Percentiles rank a stretch among this genome's conserved stretches.
These are phyloP conservation scores for Clarias macrocephalus DNA, from an alignment of 2,113 vertebrate species.

Conservation along the genomic window DNA sequence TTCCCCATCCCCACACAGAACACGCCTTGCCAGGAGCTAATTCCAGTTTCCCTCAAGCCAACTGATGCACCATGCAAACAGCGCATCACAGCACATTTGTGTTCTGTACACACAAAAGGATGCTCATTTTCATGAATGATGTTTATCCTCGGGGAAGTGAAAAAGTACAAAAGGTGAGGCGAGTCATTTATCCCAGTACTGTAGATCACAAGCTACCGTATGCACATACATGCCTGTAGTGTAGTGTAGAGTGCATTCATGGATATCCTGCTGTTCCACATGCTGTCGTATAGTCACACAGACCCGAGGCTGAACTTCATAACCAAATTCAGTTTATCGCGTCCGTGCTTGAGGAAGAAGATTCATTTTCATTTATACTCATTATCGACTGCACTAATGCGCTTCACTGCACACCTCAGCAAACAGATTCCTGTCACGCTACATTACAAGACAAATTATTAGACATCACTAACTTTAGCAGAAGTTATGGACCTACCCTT, in stretches of 20 bases:
- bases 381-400: neutral
- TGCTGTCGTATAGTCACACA: neutral
- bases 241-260: no score
- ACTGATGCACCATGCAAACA: neutral
- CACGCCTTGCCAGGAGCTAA: neutral
- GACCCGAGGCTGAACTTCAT: neutral
- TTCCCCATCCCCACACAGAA: neutral
- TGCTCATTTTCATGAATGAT: slow-evolving; percentile 7
- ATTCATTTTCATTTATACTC: neutral
- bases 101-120: no score
- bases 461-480: neutral
- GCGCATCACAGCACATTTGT: neutral
- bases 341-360: neutral
- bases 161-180: neutral
- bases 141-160: neutral
- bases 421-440: neutral
- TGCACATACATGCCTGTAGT: neutral
- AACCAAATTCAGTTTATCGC: no score
- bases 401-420: neutral
- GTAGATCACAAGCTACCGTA: neutral
- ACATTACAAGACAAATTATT: neutral
- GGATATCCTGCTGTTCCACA: neutral
- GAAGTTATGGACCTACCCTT: neutral
- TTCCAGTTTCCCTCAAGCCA: neutral
- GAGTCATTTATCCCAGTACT: neutral